These are phyloP conservation scores for Elegia similella DNA, from an alignment of 2,888 invertebrate genomes.

Conservation along the genomic window DNA sequence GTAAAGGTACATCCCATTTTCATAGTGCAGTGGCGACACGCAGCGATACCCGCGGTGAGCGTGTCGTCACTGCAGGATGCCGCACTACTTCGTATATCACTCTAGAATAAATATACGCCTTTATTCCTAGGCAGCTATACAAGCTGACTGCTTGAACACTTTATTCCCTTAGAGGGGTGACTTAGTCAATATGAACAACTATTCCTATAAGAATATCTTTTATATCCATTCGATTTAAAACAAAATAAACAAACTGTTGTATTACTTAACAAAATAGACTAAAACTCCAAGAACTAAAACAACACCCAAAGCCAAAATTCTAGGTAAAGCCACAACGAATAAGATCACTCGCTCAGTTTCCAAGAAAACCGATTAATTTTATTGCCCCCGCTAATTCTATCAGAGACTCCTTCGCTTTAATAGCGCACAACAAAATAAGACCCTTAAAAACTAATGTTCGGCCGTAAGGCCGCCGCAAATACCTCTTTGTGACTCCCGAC, in stretches of 20 bases:
- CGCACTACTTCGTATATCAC: too few relatives aligned
- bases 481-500: constrained; percentile 77
- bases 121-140: too few relatives aligned
- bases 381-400: constrained; percentile 76
- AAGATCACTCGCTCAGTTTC: constrained; percentile 25
- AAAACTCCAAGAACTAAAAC: background rate
- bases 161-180: too few relatives aligned
- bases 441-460: constrained; percentile 80
- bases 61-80: too few relatives aligned
- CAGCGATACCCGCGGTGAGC: too few relatives aligned
- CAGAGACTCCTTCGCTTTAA: constrained; percentile 70
- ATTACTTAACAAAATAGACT: background rate
- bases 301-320: constrained; percentile 12
- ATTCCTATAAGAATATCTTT: too few relatives aligned
- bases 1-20: too few relatives aligned
- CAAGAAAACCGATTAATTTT: constrained; percentile 66
- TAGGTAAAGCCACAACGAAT: constrained; percentile 21
- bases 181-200: too few relatives aligned
- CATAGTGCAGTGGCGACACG: too few relatives aligned
- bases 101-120: too few relatives aligned
- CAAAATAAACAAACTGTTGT: background rate
- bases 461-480: constrained; percentile 78
- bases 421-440: constrained; percentile 77
- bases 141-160: too few relatives aligned
- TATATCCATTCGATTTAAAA: too few relatives aligned